These are phyloP conservation scores for Calosoma granatense DNA, from an alignment of 1,140 invertebrate species.

Conservation along the genomic window DNA sequence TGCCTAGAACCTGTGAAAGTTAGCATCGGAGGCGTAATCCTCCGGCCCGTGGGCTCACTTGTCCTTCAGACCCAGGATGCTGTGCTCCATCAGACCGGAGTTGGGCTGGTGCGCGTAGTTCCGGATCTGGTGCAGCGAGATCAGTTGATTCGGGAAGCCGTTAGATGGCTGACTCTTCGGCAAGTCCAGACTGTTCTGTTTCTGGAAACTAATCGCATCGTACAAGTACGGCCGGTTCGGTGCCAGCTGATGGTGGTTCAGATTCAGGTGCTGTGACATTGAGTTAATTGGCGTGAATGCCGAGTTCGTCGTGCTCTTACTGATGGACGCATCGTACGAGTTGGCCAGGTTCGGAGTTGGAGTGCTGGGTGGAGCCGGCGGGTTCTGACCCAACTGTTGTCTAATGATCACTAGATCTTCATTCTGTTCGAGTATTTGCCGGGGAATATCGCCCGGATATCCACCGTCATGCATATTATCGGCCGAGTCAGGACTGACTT, in stretches of 20 bases:
- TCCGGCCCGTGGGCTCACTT: constrained; percentile 31
- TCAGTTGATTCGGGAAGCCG: constrained; percentile 86
- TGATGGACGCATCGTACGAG: constrained; percentile 35
- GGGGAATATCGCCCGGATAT: constrained; percentile 45
- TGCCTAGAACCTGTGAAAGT: not conserved
- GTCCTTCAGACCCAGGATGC: constrained; percentile 44
- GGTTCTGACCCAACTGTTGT: constrained; percentile 35
- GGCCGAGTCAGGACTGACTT: constrained; percentile 60
- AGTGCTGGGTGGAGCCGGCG: constrained; percentile 30
- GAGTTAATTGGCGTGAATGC: constrained; percentile 86
- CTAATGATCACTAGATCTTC: constrained; percentile 43
- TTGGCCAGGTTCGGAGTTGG: constrained; percentile 29
- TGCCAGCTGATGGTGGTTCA: constrained; percentile 61
- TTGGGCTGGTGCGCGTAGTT: constrained; percentile 90
- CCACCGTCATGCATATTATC: constrained; percentile 41
- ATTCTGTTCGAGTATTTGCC: constrained; percentile 38
- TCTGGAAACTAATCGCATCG: constrained; percentile 80
- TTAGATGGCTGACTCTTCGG: constrained; percentile 44
- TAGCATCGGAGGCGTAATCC: constrained; percentile 16
- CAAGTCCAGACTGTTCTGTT: constrained; percentile 39
- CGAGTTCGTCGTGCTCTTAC: constrained; percentile 55
- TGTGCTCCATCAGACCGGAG: constrained; percentile 46
- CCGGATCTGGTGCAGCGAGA: constrained; percentile 91
- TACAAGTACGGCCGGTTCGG: constrained; percentile 79
- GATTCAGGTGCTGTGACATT: constrained; percentile 60